These are phyloP conservation scores for Notechis scutatus DNA, from an alignment of 2,113 vertebrate species.

Conservation along the genomic window DNA sequence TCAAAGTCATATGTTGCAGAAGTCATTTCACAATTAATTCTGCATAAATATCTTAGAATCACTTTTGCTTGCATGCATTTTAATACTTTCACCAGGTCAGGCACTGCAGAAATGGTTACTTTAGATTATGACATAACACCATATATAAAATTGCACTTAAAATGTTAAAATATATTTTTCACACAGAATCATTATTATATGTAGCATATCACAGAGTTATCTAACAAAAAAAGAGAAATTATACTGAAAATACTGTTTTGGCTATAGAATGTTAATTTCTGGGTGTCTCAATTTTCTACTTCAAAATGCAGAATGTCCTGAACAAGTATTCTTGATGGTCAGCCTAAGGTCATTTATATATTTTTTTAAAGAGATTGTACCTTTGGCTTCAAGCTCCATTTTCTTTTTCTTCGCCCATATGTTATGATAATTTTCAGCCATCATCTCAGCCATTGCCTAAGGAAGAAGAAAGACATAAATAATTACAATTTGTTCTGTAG, in stretches of 20 bases:
- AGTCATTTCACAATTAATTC: neutral
- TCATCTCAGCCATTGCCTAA: constrained; percentile 94
- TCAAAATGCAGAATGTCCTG: neutral
- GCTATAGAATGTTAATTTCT: neutral
- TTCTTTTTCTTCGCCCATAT: constrained; percentile 97
- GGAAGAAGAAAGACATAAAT: constrained; percentile 21
- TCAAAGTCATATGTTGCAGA: neutral
- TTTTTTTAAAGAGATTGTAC: constrained; percentile 63
- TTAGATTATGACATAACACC: neutral
- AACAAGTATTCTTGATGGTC: neutral
- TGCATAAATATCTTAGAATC: neutral
- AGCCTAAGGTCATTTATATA: neutral
- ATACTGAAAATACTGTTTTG: neutral
- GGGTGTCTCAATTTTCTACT: neutral
- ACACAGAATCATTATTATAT: neutral
- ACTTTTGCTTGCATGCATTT: neutral
- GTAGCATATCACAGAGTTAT: neutral
- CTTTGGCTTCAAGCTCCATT: constrained; percentile 91
- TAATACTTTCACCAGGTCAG: neutral
- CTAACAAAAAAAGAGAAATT: neutral
- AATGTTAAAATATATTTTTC: neutral
- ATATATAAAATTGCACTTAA: neutral
- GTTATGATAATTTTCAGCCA: constrained; percentile 97
- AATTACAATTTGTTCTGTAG: neutral
- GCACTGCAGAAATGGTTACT: neutral